A percentile compares a stretch with the other conserved stretches of the same genome.
Evolutionary conservation across 2,888 invertebrate species (phyloP).

Genomic region (Microctonus brassicae): DNA sequence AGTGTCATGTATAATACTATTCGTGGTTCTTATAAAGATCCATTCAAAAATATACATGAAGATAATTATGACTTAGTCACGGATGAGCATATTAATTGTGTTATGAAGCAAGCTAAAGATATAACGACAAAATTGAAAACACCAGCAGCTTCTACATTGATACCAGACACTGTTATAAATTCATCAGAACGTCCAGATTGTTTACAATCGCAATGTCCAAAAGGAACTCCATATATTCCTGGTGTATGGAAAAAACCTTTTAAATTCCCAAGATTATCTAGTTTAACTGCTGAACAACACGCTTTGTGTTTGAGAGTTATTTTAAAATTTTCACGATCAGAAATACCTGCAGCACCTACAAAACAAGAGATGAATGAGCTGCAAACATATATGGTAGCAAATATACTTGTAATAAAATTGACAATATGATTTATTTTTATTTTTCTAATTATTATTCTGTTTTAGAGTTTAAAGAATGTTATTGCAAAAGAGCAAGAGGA

Average conservation of each 20-base stretch:
- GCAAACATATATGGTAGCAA: slow-evolving; percentile 50
- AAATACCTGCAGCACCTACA: slow-evolving; percentile 43
- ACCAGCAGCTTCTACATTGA: neutral
- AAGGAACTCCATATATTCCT: slow-evolving; percentile 46
- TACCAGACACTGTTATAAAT: neutral
- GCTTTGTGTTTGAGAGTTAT: slow-evolving; percentile 50
- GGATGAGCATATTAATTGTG: slow-evolving; percentile 29
- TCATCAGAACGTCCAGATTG: neutral
- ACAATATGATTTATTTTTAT: neutral
- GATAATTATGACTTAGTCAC: slow-evolving; percentile 44
- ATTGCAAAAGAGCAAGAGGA: slow-evolving; percentile 55
- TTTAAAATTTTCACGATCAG: slow-evolving; percentile 47
- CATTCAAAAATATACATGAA: slow-evolving; percentile 51
- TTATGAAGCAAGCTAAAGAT: neutral
- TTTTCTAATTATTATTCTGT: neutral
- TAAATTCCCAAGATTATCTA: slow-evolving; percentile 47
- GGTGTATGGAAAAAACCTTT: slow-evolving; percentile 47
- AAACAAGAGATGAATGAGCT: slow-evolving; percentile 47
- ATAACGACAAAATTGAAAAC: neutral
- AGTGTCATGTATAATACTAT: slow-evolving; percentile 57
- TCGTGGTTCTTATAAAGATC: slow-evolving; percentile 54
- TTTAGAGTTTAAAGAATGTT: slow-evolving; percentile 28
- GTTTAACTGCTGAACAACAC: slow-evolving; percentile 47
- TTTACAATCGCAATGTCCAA: neutral
- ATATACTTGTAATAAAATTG: too few relatives aligned